Evolutionary conservation across 2,113 vertebrate species (phyloP).

Genomic region (Zootoca vivipara): DNA sequence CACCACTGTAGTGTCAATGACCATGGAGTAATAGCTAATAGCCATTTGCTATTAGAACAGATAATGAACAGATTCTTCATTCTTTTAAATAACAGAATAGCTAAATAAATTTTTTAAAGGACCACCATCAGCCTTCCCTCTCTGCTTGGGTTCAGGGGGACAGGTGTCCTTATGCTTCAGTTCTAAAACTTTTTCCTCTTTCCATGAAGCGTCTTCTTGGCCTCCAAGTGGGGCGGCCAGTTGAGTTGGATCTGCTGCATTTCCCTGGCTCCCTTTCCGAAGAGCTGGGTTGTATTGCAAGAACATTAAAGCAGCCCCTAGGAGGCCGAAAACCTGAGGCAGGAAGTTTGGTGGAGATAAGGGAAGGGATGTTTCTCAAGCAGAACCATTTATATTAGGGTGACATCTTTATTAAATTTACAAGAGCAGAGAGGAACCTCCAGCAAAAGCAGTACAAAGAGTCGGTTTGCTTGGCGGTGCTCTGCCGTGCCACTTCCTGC

Average conservation of each 20-base stretch:
- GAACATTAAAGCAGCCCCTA: neutral
- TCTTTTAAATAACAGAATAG: neutral
- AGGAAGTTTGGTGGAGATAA: conserved; percentile 38
- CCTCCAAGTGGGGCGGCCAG: neutral
- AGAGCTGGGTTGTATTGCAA: neutral
- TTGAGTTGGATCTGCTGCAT: neutral
- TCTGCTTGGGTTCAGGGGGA: neutral
- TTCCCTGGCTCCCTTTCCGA: neutral
- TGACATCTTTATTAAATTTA: conserved; percentile 32
- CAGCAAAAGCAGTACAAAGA: accelerated
- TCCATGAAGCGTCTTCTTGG: neutral
- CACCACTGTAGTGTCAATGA: too few species aligned
- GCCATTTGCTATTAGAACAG: too few species aligned
- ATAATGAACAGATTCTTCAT: too few species aligned
- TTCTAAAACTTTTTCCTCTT: neutral
- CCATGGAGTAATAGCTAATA: too few species aligned
- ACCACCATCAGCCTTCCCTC: neutral
- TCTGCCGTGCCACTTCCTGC: neutral
- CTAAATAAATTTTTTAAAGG: too few species aligned
- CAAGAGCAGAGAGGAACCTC: conserved; percentile 6
- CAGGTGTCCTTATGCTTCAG: neutral
- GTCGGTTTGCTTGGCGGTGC: neutral
- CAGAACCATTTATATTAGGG: neutral
- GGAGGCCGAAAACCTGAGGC: neutral
- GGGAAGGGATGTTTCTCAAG: conserved; percentile 2